Base-by-base conservation (phyloP, 2,888 invertebrate genomes). In the Ichneumon xanthorius region DNA sequence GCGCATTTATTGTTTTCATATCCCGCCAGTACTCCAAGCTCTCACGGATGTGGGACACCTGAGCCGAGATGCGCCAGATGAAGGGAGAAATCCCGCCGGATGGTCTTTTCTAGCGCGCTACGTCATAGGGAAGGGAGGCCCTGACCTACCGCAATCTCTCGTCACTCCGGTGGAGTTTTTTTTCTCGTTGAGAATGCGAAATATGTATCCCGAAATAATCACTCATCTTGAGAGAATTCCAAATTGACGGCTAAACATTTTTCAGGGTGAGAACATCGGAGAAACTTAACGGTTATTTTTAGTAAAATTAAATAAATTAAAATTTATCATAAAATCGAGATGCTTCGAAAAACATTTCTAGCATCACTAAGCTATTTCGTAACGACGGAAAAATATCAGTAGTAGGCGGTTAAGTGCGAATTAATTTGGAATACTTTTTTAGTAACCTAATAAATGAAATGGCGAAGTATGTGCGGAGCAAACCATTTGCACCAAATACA, bases 401-500 rank as follows among this genome's bases (percentile, higher is more conserved):
- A 11, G 2, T 40, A 3, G 3, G 3, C 11, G 11, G 11, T 40
- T 11, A 40, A 11, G 40, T 1, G 11, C 2, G 40, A 40, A 40
- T 3, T 11, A 40, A 48, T 16, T 48, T 14, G 16, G 2, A 48
- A 45, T 0, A 45, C 3, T 14, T 14, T 48, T 45, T 16, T 48
- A 4, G 14, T 48, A 4, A 48, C 14, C 45, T 16, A 22, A 19
- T 55, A 55, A 55, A 55, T 55, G 22, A 61, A 5, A 30, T 3
- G 5, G 61, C 14, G 7, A 26, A 61, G 45, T 55, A 61, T 22
- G 48, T 16, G 9, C 14, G n/a, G 30, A n/a, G 30, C 6, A 40
- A 71, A 53, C 22, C 4, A 30, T 55, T 65, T 40, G 1, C 37
- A 67, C 55, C 6, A 26, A 37, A 16, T 26, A 65, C 65, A 80